phyloP scores from a whole-genome alignment of 2,113 vertebrate species.

The Sigmodon hispidus region DNA sequence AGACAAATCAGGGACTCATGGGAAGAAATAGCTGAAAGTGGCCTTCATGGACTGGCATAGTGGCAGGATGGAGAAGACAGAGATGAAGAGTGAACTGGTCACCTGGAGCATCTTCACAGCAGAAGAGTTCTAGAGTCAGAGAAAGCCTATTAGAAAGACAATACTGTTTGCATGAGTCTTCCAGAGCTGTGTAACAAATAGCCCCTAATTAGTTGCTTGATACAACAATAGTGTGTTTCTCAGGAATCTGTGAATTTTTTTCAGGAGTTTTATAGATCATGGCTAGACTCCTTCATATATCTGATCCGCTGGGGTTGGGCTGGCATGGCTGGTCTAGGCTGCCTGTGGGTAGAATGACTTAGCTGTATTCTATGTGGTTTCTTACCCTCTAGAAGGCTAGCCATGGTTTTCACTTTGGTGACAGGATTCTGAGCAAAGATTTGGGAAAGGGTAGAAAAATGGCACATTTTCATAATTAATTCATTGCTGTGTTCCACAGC shows the following conservation, averaged over 20 bases:
- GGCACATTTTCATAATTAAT: not conserved
- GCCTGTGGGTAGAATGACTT: not conserved
- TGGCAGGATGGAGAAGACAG: not conserved
- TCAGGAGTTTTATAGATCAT: slow-evolving; percentile 26
- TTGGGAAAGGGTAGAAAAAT: not conserved
- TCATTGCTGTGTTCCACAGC: not conserved
- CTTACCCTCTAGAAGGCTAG: not conserved
- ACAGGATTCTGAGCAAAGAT: not conserved
- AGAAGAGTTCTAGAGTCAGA: not conserved
- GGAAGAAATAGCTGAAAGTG: not conserved
- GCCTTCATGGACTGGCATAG: not conserved
- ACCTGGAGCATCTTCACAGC: not conserved
- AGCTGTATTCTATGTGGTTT: not conserved
- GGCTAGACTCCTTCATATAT: not conserved
- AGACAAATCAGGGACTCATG: not conserved
- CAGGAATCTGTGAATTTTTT: not conserved
- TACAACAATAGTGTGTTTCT: not conserved
- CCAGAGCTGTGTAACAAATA: not conserved
- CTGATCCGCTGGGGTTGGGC: not conserved
- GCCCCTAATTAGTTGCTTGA: not conserved
- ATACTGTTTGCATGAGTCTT: not conserved
- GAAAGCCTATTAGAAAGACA: slow-evolving; percentile 4
- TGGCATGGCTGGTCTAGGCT: not conserved
- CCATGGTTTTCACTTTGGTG: not conserved
- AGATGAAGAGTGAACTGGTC: not conserved